A percentile compares a stretch with the other conserved stretches of the same genome.
phyloP scores from a whole-genome alignment of 2,113 vertebrate species.

The Tympanuchus pallidicinctus region DNA sequence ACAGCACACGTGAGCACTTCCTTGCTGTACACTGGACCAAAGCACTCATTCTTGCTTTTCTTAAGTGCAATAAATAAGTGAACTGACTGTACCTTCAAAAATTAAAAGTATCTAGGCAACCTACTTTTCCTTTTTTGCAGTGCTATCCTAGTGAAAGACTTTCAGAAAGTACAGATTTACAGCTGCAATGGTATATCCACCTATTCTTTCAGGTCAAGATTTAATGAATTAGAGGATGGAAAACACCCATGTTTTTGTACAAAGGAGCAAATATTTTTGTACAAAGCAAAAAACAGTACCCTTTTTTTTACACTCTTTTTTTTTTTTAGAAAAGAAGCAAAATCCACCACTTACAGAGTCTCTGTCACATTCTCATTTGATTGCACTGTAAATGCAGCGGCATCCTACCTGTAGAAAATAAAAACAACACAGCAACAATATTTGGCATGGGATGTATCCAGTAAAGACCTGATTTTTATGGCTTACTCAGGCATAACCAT shows the following conservation, averaged over 20 bases:
- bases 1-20: accelerated
- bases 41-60: background rate
- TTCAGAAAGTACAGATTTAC: background rate
- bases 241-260: background rate
- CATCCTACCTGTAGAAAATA: slow-evolving; percentile 72
- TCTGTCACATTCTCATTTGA: slow-evolving; percentile 77
- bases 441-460: background rate
- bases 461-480: background rate
- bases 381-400: slow-evolving; percentile 82
- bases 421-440: background rate
- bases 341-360: slow-evolving; percentile 82
- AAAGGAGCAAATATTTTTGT: background rate
- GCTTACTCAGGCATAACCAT: background rate
- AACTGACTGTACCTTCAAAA: background rate
- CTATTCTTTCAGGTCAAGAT: background rate
- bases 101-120: background rate
- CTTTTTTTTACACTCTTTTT: background rate
- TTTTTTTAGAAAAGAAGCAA: background rate
- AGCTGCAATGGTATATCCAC: background rate
- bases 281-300: background rate
- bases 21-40: background rate
- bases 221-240: background rate
- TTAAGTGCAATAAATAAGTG: background rate
- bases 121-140: background rate
- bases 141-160: background rate